A percentile compares a stretch with the other conserved stretches of the same genome.
phyloP scores from a whole-genome alignment of 2,113 vertebrate genomes.

The Varanus salvator region DNA sequence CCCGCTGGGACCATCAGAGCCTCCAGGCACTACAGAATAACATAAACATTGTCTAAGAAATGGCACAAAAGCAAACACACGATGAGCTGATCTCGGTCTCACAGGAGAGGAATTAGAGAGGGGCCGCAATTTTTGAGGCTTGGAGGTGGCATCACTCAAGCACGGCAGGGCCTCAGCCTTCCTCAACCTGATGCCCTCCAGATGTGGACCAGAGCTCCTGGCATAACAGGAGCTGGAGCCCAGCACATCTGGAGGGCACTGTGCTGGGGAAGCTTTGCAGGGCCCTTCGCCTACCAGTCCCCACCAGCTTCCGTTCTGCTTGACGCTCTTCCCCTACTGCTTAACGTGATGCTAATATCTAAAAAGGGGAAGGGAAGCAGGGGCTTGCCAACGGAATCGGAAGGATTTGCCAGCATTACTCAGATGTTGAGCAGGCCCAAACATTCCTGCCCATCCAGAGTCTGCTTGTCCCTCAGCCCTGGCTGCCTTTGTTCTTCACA shows the following conservation, averaged over 20 bases:
- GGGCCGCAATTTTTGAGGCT: too few species aligned
- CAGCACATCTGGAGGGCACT: too few species aligned
- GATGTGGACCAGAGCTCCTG: too few species aligned
- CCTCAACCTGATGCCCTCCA: too few species aligned
- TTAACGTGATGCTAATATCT: background rate
- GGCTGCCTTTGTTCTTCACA: background rate
- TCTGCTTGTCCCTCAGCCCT: background rate
- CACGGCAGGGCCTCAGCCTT: too few species aligned
- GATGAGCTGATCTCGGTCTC: background rate
- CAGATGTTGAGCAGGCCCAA: background rate
- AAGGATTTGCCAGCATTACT: background rate
- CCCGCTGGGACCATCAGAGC: conserved; percentile 96
- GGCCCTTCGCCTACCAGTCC: too few species aligned
- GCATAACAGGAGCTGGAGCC: too few species aligned
- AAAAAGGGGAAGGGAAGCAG: background rate
- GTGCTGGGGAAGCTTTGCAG: too few species aligned
- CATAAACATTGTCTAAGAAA: background rate
- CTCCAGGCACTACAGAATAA: conserved; percentile 89
- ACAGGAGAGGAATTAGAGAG: background rate
- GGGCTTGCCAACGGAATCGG: background rate
- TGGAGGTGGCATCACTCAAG: too few species aligned
- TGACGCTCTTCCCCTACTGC: too few species aligned
- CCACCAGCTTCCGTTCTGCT: too few species aligned
- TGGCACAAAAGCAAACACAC: background rate
- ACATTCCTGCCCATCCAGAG: too few species aligned